A percentile compares a stretch with the other conserved stretches of the same genome.
phyloP scores from a whole-genome alignment of 2,113 vertebrate genomes.

The Tychaedon coryphoeus region DNA sequence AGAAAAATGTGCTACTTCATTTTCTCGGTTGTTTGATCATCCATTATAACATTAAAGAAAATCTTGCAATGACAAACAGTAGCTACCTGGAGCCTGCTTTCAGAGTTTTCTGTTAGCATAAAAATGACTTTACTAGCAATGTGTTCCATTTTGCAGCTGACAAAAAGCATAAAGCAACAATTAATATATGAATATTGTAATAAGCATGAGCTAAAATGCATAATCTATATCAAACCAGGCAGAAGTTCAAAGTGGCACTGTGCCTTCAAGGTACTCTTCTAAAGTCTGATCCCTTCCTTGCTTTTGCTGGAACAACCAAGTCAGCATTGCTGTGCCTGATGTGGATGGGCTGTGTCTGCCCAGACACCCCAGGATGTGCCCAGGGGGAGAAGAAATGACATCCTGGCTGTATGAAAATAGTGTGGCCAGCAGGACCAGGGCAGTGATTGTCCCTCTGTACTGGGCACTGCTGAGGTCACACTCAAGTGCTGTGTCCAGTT shows the following conservation, averaged over 20 bases:
- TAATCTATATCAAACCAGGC: not conserved
- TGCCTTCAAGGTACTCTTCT: not conserved
- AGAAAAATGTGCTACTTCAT: not conserved
- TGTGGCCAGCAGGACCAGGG: not conserved
- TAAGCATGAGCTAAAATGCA: not conserved
- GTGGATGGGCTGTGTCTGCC: not conserved
- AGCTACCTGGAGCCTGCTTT: not conserved
- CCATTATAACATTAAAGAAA: not conserved
- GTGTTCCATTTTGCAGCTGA: not conserved
- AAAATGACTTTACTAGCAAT: not conserved
- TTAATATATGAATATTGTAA: conserved; percentile 4
- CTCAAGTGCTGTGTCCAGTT: not conserved
- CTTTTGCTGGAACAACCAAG: not conserved
- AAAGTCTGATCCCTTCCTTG: not conserved
- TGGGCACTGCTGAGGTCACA: not conserved
- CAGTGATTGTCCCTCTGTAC: not conserved
- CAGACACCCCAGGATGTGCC: not conserved
- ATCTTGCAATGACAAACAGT: conserved; percentile 2
- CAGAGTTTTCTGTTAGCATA: not conserved
- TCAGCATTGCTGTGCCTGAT: not conserved
- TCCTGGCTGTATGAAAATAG: not conserved
- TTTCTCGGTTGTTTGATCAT: not conserved
- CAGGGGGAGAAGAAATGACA: not conserved
- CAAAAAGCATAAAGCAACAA: conserved; percentile 31
- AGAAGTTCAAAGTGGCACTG: not conserved